Evolutionary conservation across 1,140 invertebrate species (phyloP), one percentile per base, ranked within the genome.

Genomic region (Varroa destructor): DNA sequence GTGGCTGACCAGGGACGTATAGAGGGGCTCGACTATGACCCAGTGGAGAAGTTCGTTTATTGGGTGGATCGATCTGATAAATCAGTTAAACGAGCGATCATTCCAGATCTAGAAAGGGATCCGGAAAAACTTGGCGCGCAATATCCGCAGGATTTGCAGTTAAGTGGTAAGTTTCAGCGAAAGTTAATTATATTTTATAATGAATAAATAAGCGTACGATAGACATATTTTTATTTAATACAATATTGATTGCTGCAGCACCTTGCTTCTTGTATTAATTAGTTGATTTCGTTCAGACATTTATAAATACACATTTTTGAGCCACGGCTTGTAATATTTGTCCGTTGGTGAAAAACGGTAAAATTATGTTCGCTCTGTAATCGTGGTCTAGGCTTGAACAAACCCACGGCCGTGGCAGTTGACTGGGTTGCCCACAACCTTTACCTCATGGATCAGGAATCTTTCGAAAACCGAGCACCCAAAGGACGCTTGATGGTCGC

Each of bases 51-150:
- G 78, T 90, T 93, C 75, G 79, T 96, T 46, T 96, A 91, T 79
- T 97, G 93, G 91, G 89, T 91, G 0, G 93, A 97, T 77, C 87
- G 88, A 61, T 88, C 88, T 74, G 87, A 93, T 61, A 88, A 88
- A 77, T 88, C 87, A 4, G 93, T 97, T 55, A 93, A 93, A 78
- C 83, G 93, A 5, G 93, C 91, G 0, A 91, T 87, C 76, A 89
- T 97, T 84, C 84, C 93, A 0, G 86, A 77, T 70, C 75, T 77
- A 42, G 51, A 1, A 46, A 8, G 88, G 73, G 87, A 89, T 3
- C 81, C 86, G 64, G 81, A 86, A 73, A 87, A 89, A 25, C 79
- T 87, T 84, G 75, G 79, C 76, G 75, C 78, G 56, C 91, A 91
- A 46, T 91, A 85, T 79, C 87, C 91, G 0, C 93, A 96, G 80